These are phyloP conservation scores for Phalacrocorax brasilianus DNA, from an alignment of 2,113 vertebrate species.

Conservation along the genomic window DNA sequence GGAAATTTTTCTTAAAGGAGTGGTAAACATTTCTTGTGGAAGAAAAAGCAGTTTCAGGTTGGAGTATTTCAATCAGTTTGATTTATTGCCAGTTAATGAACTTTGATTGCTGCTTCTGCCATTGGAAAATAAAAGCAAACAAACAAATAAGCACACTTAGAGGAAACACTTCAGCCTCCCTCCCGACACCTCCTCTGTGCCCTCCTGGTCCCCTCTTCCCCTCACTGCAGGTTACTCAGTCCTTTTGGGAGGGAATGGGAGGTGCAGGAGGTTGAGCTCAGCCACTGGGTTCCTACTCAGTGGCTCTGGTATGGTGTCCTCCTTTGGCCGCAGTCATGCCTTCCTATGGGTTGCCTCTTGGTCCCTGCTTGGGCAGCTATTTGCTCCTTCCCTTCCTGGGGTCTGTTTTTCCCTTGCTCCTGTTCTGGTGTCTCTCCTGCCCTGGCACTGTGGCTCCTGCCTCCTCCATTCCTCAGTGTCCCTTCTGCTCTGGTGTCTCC, in stretches of 20 bases:
- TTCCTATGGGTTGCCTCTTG: background rate
- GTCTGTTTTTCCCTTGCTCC: background rate
- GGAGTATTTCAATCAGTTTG: background rate
- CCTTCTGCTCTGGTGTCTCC: background rate
- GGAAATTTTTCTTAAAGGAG: background rate
- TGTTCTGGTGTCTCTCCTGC: background rate
- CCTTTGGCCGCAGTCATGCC: accelerated
- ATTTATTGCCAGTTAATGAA: background rate
- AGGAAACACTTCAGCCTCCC: background rate
- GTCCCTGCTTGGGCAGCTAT: background rate
- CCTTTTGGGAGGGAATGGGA: background rate
- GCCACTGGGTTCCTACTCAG: background rate
- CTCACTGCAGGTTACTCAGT: accelerated
- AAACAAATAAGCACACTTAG: background rate
- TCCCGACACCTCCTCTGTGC: accelerated
- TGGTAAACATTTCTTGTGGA: background rate
- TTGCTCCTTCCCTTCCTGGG: background rate
- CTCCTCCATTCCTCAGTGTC: background rate
- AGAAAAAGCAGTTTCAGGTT: background rate
- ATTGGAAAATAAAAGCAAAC: background rate
- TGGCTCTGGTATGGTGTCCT: background rate
- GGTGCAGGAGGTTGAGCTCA: background rate
- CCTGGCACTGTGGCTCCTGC: background rate
- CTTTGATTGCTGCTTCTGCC: background rate
- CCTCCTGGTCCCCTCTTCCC: background rate